These are phyloP conservation scores for Lampris megalopsis DNA, from an alignment of 2,113 vertebrate genomes.

Conservation along the genomic window DNA sequence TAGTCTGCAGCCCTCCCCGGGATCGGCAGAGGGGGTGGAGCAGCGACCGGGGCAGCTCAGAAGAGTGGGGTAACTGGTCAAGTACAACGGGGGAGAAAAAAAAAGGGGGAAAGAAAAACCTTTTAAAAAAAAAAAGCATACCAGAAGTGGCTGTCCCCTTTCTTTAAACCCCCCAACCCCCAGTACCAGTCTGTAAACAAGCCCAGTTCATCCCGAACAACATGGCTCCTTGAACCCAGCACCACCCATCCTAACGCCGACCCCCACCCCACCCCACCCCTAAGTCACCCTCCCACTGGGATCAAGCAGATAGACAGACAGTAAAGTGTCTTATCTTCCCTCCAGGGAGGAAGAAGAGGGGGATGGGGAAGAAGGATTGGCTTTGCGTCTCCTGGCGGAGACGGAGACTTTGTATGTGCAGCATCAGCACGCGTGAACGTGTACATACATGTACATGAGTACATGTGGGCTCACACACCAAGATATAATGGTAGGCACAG, in stretches of 20 bases:
- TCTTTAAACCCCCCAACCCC: slow-evolving; percentile 52
- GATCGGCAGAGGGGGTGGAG: too few species aligned
- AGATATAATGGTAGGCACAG: neutral
- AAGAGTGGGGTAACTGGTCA: too few species aligned
- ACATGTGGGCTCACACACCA: slow-evolving; percentile 21
- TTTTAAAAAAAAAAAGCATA: slow-evolving; percentile 68
- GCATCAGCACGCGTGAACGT: slow-evolving; percentile 27
- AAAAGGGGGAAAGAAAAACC: too few species aligned
- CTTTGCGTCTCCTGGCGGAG: slow-evolving; percentile 65
- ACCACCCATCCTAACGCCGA: slow-evolving; percentile 30
- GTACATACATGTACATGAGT: slow-evolving; percentile 37
- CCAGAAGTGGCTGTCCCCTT: slow-evolving; percentile 59
- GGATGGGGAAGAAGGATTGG: slow-evolving; percentile 34
- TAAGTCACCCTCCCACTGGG: slow-evolving; percentile 43
- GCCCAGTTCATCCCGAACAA: slow-evolving; percentile 57
- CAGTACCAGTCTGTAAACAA: slow-evolving; percentile 61
- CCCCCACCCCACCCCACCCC: slow-evolving; percentile 26
- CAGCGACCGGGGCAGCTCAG: too few species aligned
- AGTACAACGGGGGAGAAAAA: too few species aligned
- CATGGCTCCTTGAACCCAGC: slow-evolving; percentile 27
- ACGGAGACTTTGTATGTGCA: slow-evolving; percentile 47
- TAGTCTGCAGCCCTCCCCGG: too few species aligned
- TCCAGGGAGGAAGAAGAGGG: slow-evolving; percentile 56
- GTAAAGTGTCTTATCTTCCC: slow-evolving; percentile 70
- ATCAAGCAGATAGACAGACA: slow-evolving; percentile 67